Conservation (phyloP, 2,797 vertebrate species). For the Glyptemys insculpta region DNA sequence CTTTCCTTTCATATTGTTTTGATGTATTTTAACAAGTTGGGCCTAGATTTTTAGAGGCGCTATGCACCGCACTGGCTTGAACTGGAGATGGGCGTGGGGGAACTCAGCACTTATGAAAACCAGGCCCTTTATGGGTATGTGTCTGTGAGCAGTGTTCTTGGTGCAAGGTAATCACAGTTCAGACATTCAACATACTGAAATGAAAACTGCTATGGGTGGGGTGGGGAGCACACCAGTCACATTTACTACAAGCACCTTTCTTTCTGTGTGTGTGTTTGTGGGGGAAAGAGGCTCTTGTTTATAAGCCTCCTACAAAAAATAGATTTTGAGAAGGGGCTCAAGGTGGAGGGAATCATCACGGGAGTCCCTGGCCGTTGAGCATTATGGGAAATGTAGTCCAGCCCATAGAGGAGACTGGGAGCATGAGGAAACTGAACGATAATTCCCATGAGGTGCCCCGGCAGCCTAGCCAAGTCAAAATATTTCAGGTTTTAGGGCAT, state of each 20-base stretch:
- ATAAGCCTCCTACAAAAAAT: background rate
- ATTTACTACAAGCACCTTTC: background rate
- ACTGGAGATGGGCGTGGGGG: background rate
- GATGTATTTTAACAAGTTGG: background rate
- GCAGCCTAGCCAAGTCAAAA: too few species aligned
- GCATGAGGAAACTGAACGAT: too few species aligned
- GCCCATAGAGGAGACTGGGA: too few species aligned
- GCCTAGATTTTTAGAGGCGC: background rate
- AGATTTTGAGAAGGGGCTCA: too few species aligned
- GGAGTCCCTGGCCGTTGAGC: too few species aligned
- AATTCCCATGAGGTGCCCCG: too few species aligned
- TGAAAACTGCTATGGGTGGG: background rate
- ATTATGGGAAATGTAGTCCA: too few species aligned
- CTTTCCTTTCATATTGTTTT: background rate
- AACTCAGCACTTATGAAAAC: background rate
- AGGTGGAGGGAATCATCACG: too few species aligned
- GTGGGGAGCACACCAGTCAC: background rate
- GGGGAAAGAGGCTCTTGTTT: background rate
- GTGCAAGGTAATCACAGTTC: accelerated
- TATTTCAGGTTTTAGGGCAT: too few species aligned
- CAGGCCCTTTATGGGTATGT: background rate
- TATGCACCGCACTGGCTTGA: background rate
- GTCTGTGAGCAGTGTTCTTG: background rate
- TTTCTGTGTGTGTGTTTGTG: background rate
- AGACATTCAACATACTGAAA: background rate